phyloP scores from a whole-genome alignment of 2,797 vertebrate species.

The Heterohyrax brucei region DNA sequence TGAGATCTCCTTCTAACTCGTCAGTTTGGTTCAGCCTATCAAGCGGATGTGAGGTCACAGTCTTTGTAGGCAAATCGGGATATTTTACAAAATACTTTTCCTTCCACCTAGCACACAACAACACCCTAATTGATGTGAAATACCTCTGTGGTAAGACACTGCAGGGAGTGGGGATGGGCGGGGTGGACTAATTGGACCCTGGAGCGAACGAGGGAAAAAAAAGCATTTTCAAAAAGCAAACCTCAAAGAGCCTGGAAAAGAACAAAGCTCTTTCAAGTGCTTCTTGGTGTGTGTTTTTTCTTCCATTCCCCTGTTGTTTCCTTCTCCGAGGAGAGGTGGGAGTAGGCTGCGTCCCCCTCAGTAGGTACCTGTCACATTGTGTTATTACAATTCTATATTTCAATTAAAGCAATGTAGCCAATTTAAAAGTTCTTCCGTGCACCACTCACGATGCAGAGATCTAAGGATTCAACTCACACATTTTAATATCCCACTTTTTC shows the following conservation, averaged over 20 bases:
- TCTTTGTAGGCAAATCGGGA: slow-evolving; percentile 35
- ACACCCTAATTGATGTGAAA: slow-evolving; percentile 80
- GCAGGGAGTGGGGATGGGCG: slow-evolving; percentile 5
- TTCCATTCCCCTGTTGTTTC: slow-evolving; percentile 16
- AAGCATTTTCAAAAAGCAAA: slow-evolving; percentile 82
- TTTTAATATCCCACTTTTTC: slow-evolving; percentile 78
- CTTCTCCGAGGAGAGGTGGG: slow-evolving; percentile 53
- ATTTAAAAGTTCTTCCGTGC: slow-evolving; percentile 77
- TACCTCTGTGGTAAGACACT: slow-evolving; percentile 21
- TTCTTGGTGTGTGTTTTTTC: slow-evolving; percentile 44
- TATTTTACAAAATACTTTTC: slow-evolving; percentile 61
- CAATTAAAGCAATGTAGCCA: slow-evolving; percentile 78
- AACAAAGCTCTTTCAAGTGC: slow-evolving; percentile 82
- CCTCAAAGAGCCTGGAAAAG: slow-evolving; percentile 82
- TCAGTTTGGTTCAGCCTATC: neutral
- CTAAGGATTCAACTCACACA: slow-evolving; percentile 77
- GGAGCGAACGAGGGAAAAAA: slow-evolving; percentile 76
- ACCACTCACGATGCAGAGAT: slow-evolving; percentile 72
- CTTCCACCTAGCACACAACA: slow-evolving; percentile 72
- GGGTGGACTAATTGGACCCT: slow-evolving; percentile 78
- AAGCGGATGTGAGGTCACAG: neutral
- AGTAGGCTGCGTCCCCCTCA: slow-evolving; percentile 27
- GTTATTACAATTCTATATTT: slow-evolving; percentile 83
- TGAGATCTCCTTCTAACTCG: neutral
- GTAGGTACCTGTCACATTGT: slow-evolving; percentile 75